Conservation (phyloP, 2,797 vertebrate species). For the Scarus forsteni region DNA sequence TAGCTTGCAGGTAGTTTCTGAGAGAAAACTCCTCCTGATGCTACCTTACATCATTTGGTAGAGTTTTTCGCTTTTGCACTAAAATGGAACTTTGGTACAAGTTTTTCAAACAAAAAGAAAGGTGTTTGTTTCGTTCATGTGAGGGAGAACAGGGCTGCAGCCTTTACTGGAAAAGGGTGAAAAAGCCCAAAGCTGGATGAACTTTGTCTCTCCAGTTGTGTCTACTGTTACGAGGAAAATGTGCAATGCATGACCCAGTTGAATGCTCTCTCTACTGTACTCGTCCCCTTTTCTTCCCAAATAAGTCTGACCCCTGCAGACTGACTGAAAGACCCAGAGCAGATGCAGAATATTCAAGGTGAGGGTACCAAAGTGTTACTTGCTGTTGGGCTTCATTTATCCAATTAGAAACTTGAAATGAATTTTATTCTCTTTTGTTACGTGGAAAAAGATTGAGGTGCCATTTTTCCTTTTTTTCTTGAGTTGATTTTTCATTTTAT, state of each 20-base stretch:
- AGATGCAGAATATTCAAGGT: slow-evolving; percentile 65
- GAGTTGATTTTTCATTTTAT: too few relatives aligned
- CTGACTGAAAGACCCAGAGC: slow-evolving; percentile 73
- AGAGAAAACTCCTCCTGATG: slow-evolving; percentile 80
- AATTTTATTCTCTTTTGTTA: too few relatives aligned
- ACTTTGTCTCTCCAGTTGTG: slow-evolving; percentile 49
- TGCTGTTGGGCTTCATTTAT: too few relatives aligned
- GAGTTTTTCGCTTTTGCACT: slow-evolving; percentile 84
- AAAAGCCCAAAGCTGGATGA: slow-evolving; percentile 86
- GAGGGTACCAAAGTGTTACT: too few relatives aligned
- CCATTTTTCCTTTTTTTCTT: too few relatives aligned
- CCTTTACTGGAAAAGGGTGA: slow-evolving; percentile 59
- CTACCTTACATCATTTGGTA: slow-evolving; percentile 57
- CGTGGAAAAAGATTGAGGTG: too few relatives aligned
- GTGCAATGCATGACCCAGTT: slow-evolving; percentile 94
- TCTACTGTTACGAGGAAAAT: slow-evolving; percentile 81
- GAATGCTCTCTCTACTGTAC: slow-evolving; percentile 82
- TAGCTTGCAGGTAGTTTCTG: slow-evolving; percentile 54
- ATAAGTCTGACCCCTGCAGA: slow-evolving; percentile 52
- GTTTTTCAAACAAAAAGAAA: slow-evolving; percentile 65
- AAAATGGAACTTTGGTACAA: slow-evolving; percentile 67
- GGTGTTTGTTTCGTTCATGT: slow-evolving; percentile 84
- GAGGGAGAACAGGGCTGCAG: slow-evolving; percentile 60
- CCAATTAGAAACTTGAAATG: too few relatives aligned
- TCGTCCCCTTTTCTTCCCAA: slow-evolving; percentile 36